Evolutionary conservation across 35 echinoderm and acorn worm species (phyloP), one percentile per base, ranked within the genome.

Genomic region (Ophioderma brevispina): DNA sequence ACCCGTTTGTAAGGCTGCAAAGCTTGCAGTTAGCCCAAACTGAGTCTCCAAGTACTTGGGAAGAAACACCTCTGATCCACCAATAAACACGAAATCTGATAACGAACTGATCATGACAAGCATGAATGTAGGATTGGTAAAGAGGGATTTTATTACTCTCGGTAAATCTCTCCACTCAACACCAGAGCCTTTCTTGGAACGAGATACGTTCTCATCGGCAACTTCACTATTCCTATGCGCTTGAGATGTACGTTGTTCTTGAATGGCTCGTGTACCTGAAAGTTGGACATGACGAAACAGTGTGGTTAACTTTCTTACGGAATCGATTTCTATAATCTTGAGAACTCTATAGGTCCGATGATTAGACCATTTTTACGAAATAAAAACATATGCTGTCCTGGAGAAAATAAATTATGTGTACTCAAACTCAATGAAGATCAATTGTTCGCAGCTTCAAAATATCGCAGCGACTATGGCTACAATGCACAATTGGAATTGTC

Each of bases 1-100:
- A 85, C 83, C 83, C 34, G 83, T 85, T 33, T 56, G 46, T 64
- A 85, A 59, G 25, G 42, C 56, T 35, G 83, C 83, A 31, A 85
- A 59, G 33, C 83, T 85, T 17, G 83, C 83, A 18, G 83, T 63
- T 33, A 85, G 33, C 17, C 83, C 49, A 35, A 85, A 85, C 33
- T 85, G 83, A 52, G 49, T 85, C n/a, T 85, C 49, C 0, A 85
- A 75, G 34, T 56, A 85, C 55, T 85, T 85, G 1, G 83, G 83
- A 31, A 85, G 83, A 37, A 85, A 85, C 2, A 52, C 32, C 33
- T 52, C 83, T 13, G 56, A 55, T 2, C 41, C 42, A 52, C 35
- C 36, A 13, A 85, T 37, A 15, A 85, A 31, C 19, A 85, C 33
- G 18, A 15, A 1, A 33, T 85, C 49, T 34, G 83, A 1, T 18